Conservation (phyloP, 2,113 vertebrate species). For the Xiphophorus hellerii region DNA sequence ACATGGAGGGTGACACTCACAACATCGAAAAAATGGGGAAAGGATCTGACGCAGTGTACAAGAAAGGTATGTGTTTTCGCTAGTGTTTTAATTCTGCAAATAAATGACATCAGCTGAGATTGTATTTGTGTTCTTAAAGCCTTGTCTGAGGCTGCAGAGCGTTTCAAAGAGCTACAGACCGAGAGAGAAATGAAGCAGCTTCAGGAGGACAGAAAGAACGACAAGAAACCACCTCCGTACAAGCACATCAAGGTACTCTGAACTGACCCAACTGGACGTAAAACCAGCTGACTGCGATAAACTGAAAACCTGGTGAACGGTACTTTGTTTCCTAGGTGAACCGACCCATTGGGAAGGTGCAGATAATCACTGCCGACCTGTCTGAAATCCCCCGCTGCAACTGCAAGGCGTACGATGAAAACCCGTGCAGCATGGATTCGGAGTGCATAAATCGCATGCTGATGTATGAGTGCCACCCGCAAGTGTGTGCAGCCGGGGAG, state of each 20-base stretch:
- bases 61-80: constrained; percentile 85
- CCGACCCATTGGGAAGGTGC: constrained; percentile 92
- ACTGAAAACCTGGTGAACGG: background rate
- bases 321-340: constrained; percentile 83
- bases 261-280: background rate
- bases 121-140: constrained; percentile 73
- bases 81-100: background rate
- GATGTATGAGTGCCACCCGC: constrained; percentile 95
- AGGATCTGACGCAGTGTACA: constrained; percentile 93
- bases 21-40: constrained; percentile 99
- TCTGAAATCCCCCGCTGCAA: constrained; percentile 97
- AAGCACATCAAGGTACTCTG: constrained; percentile 90
- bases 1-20: constrained; percentile 97
- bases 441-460: constrained; percentile 99
- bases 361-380: constrained; percentile 95
- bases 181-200: constrained; percentile 95
- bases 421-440: constrained; percentile 93
- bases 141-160: constrained; percentile 90
- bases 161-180: constrained; percentile 92
- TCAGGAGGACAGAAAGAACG: constrained; percentile 95
- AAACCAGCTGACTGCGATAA: background rate
- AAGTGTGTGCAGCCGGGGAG: constrained; percentile 91
- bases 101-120: background rate
- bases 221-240: constrained; percentile 97
- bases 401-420: constrained; percentile 94